A percentile compares a stretch with the other conserved stretches of the same genome.
phyloP scores from a whole-genome alignment of 2,888 invertebrate genomes.

The Apomyelois bistriatella region DNA sequence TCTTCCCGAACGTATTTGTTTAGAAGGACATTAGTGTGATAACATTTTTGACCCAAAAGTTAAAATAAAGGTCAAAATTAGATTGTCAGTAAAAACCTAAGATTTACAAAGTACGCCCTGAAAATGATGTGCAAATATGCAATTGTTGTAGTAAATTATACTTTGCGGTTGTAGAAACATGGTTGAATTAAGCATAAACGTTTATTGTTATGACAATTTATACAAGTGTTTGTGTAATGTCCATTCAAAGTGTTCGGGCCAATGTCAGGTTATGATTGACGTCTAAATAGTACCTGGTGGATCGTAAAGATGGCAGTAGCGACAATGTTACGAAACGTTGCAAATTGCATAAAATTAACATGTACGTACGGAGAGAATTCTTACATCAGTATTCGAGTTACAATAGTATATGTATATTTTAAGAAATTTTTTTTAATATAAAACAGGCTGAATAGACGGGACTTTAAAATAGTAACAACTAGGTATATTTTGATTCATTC shows the following conservation, averaged over 20 bases:
- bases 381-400: not conserved
- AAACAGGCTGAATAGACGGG: no score
- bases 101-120: slow-evolving; percentile 27
- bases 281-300: not conserved
- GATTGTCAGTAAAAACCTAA: slow-evolving; percentile 16
- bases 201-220: slow-evolving; percentile 17
- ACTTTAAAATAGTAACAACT: no score
- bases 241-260: slow-evolving; percentile 30
- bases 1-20: no score
- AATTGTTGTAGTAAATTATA: not conserved
- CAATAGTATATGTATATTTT: no score
- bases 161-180: slow-evolving; percentile 2
- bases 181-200: slow-evolving; percentile 10
- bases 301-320: slow-evolving; percentile 8
- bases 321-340: not conserved
- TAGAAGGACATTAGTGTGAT: no score
- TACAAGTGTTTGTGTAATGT: slow-evolving; percentile 1
- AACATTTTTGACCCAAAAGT: slow-evolving; percentile 25
- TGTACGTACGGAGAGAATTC: not conserved
- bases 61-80: slow-evolving; percentile 37
- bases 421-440: no score
- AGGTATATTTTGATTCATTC: no score
- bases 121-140: slow-evolving; percentile 7
- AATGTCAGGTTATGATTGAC: slow-evolving; percentile 36
- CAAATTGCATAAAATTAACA: slow-evolving; percentile 12